A percentile compares a stretch with the other conserved stretches of the same genome.
Evolutionary conservation across 2,888 invertebrate genomes (phyloP).

Genomic region (Eremobia ochroleuca): DNA sequence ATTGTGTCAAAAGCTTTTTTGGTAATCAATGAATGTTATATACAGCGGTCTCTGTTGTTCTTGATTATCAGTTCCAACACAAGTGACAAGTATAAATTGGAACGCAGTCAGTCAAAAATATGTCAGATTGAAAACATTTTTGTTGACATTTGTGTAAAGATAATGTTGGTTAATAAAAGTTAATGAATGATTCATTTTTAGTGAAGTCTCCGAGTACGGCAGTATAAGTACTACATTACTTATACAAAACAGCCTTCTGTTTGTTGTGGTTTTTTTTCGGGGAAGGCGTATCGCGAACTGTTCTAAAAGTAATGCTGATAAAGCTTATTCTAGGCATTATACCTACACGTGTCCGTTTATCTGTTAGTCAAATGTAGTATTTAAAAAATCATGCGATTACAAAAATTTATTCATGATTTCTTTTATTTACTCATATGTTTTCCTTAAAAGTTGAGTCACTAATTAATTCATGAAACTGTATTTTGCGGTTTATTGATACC

Average conservation of each 20-base stretch:
- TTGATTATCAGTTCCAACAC: too few species aligned
- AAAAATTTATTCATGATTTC: slow-evolving; percentile 11
- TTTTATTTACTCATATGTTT: slow-evolving; percentile 4
- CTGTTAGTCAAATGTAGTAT: slow-evolving; percentile 21
- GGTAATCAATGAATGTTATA: too few species aligned
- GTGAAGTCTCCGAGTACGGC: too few species aligned
- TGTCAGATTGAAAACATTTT: too few species aligned
- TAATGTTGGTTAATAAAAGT: too few species aligned
- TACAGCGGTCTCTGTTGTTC: too few species aligned
- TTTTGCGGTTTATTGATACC: background rate
- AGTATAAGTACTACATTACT: too few species aligned
- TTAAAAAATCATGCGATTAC: slow-evolving; percentile 1
- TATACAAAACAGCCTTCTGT: background rate
- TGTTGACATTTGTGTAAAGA: too few species aligned
- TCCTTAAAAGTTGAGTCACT: slow-evolving; percentile 24
- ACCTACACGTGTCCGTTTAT: slow-evolving; percentile 15
- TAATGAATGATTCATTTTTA: too few species aligned
- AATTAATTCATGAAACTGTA: background rate
- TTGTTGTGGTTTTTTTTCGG: slow-evolving; percentile 6
- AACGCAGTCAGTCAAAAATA: too few species aligned
- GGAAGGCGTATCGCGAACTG: slow-evolving; percentile 8
- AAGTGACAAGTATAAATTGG: too few species aligned
- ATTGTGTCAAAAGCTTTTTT: too few species aligned
- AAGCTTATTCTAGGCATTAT: slow-evolving; percentile 12
- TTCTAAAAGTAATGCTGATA: background rate